Evolutionary conservation across 2,113 vertebrate genomes (phyloP), one percentile per base, ranked within the genome.

Genomic region (Pycnonotus jocosus): DNA sequence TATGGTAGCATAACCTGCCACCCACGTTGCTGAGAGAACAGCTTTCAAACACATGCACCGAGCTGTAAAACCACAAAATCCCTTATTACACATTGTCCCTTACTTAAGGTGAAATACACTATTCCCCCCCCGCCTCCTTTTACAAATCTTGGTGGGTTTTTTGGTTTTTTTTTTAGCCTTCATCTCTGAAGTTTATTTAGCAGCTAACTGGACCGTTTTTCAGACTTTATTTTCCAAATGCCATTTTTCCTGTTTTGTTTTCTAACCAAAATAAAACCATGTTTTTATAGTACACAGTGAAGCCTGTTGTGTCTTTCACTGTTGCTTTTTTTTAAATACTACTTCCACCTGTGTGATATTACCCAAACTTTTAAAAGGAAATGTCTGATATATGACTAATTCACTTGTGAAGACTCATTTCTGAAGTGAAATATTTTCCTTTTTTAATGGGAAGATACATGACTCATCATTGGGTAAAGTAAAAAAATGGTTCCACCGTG

Each of bases 1-100:
- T 98, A 99, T 98, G 98, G 98, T 98, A 98, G 98, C 98, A 98
- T 98, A 99, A 98, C 97, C 97, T 98, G 98, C 99, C 99, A 99
- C 99, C 99, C 99, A 99, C 99, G 98, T 99, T 98, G 99, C 98
- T 98, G 98, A 99, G 98, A 98, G 98, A 98, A 98, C 97, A 96
- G 98, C 98, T 99, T 98, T 99, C 98, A 99, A 98, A 98, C 98
- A 98, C 98, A 99, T 98, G 98, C 98, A 98, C 98, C 98, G 98
- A 98, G 98, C 98, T 99, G 98, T 99, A 99, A 99, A 99, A 99
- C 98, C 98, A 98, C 98, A 98, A 98, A 99, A 98, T 98, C 99
- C 98, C 98, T 98, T 98, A 98, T 97, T 99, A 98, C 98, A 98
- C 98, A 99, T 98, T 99, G 99, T 99, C 98, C 98, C 98, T 98